phyloP scores from a whole-genome alignment of 2,797 vertebrate genomes.

The Acanthurus leucopareius region DNA sequence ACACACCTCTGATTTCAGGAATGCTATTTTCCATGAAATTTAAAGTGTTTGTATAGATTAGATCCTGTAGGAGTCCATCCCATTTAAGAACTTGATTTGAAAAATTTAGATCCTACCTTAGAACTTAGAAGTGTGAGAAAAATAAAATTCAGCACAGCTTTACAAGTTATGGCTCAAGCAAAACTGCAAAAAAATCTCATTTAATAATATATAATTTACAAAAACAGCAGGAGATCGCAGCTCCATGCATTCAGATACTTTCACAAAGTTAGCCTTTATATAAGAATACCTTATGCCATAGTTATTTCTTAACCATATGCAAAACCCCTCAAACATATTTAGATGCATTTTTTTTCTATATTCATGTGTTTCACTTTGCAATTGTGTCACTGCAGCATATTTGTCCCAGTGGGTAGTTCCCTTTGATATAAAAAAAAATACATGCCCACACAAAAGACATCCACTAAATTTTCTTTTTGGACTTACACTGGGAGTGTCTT shows the following conservation, averaged over 20 bases:
- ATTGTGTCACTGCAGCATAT: conserved; percentile 37
- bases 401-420: conserved; percentile 41
- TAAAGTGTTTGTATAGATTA: background rate
- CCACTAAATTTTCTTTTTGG: conserved; percentile 55
- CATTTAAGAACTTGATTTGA: background rate
- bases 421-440: conserved; percentile 59
- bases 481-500: conserved; percentile 62
- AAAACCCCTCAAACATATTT: conserved; percentile 16
- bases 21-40: background rate
- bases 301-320: background rate
- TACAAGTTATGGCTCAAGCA: background rate
- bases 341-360: conserved; percentile 27
- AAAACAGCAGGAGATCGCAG: background rate
- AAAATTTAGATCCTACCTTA: background rate
- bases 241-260: conserved; percentile 1
- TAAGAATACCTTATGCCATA: conserved; percentile 12
- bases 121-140: background rate
- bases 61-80: background rate
- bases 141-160: background rate
- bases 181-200: conserved; percentile 10
- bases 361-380: conserved; percentile 40
- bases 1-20: too few relatives aligned
- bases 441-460: conserved; percentile 46
- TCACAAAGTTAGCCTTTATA: conserved; percentile 4
- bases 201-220: conserved; percentile 15